These are phyloP conservation scores for Furnarius figulus DNA, from an alignment of 2,113 vertebrate genomes.

Conservation along the genomic window DNA sequence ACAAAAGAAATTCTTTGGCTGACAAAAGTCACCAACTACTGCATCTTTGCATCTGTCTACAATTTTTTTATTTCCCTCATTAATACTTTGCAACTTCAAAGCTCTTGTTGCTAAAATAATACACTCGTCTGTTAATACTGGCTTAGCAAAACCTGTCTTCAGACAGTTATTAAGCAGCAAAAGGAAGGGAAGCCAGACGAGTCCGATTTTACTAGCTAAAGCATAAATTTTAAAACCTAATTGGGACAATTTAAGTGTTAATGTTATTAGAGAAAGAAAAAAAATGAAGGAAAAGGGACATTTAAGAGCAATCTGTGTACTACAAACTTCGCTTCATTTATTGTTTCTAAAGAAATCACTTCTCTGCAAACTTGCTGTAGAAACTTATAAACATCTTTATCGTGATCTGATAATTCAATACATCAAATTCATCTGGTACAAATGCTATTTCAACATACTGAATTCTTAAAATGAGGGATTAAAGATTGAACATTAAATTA, in stretches of 20 bases:
- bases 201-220: slow-evolving; percentile 6
- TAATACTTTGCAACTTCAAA: slow-evolving; percentile 18
- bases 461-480: neutral
- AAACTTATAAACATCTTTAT: neutral
- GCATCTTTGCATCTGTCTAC: neutral
- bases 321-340: neutral
- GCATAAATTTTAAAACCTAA: slow-evolving; percentile 36
- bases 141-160: slow-evolving; percentile 4
- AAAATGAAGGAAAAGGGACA: neutral
- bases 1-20: slow-evolving; percentile 30
- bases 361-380: neutral
- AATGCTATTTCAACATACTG: neutral
- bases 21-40: neutral
- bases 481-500: neutral
- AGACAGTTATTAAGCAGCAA: neutral
- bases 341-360: neutral
- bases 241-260: neutral
- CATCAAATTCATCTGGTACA: neutral
- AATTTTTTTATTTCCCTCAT: neutral
- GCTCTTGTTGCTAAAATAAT: neutral
- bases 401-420: neutral
- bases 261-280: neutral
- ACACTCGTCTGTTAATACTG: neutral
- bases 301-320: neutral
- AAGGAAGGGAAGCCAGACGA: neutral